A percentile compares a stretch with the other conserved stretches of the same genome.
phyloP scores from a whole-genome alignment of 64 coral and sea anemone genomes.

The Orbicella faveolata region DNA sequence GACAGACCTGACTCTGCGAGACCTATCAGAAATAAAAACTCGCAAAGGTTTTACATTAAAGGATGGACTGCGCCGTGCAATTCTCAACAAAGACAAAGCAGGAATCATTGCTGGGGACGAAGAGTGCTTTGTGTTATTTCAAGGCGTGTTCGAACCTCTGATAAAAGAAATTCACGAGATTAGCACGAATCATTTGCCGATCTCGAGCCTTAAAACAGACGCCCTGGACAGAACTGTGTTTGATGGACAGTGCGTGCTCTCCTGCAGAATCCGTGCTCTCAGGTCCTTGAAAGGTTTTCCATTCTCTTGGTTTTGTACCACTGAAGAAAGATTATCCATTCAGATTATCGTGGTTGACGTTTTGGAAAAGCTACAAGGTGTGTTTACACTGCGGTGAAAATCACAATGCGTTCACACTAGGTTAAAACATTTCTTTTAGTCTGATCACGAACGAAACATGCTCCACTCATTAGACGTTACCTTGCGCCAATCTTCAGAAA shows the following conservation, averaged over 20 bases:
- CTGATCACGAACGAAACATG: no score
- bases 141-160: neutral
- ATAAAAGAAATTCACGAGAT: constrained; percentile 2
- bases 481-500: no score
- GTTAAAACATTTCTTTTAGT: no score
- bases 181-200: neutral
- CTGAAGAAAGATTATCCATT: constrained; percentile 2
- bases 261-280: constrained; percentile 18
- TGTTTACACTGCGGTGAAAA: neutral
- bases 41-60: neutral
- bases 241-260: constrained; percentile 6
- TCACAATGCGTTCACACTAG: no score
- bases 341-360: neutral
- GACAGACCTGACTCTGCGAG: neutral
- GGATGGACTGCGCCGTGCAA: neutral
- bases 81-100: neutral
- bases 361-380: constrained; percentile 25
- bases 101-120: constrained; percentile 25
- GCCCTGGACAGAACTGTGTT: neutral
- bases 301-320: constrained; percentile 35
- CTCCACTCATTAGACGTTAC: no score
- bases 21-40: neutral
- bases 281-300: constrained; percentile 38
- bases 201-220: neutral
- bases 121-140: constrained; percentile 8